phyloP scores from a whole-genome alignment of 2,797 vertebrate genomes.

The Saxicola maurus region DNA sequence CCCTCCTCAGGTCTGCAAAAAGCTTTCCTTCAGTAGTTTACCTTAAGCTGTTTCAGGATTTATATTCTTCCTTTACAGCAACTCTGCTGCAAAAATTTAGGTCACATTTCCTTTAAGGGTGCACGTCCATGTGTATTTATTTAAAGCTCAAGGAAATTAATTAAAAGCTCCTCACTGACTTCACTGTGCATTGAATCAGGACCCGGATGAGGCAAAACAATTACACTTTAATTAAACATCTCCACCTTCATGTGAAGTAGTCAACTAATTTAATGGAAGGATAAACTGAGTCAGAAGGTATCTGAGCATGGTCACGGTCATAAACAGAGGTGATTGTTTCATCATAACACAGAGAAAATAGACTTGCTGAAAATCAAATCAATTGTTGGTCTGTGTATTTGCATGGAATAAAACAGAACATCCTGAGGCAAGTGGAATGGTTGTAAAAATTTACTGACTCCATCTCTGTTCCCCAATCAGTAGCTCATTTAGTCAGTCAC shows the following conservation, averaged over 20 bases:
- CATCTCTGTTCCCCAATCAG: not conserved
- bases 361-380: not conserved
- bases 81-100: slow-evolving; percentile 14
- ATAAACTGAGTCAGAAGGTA: slow-evolving; percentile 42
- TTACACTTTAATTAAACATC: slow-evolving; percentile 57
- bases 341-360: not conserved
- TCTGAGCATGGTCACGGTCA: not conserved
- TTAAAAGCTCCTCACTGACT: slow-evolving; percentile 55
- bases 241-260: slow-evolving; percentile 19
- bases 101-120: slow-evolving; percentile 23
- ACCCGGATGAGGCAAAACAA: slow-evolving; percentile 26
- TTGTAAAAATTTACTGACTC: not conserved
- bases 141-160: slow-evolving; percentile 57
- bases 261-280: slow-evolving; percentile 32
- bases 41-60: not conserved
- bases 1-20: not conserved
- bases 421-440: not conserved
- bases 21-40: not conserved
- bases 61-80: not conserved
- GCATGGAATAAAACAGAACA: not conserved
- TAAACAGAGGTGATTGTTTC: not conserved
- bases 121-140: not conserved
- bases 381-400: not conserved
- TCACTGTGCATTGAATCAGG: slow-evolving; percentile 23
- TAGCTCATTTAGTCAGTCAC: not conserved